Base-by-base conservation (phyloP, 2,888 invertebrate species). In the Ceraclea dissimilis region DNA sequence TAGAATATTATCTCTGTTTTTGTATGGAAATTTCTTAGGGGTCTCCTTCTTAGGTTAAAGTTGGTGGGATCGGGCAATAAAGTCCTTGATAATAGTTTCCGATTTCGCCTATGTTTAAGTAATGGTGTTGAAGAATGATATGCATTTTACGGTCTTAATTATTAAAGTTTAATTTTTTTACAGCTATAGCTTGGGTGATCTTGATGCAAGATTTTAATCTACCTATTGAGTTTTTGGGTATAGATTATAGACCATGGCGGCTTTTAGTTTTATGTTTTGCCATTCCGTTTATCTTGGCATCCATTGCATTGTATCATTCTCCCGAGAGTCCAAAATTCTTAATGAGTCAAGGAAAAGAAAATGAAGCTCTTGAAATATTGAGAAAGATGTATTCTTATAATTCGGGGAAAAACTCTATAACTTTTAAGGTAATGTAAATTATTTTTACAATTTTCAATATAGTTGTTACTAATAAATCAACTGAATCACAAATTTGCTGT, bases 291-390 rank as follows among this genome's bases (percentile, higher is more conserved):
- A 58, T 87, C 1, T 50, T 85, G 2, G 78, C 83, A 0, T 78
- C 82, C 0, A 13, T 79, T 0, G 77, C 80, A 61, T 67, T 84
- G 11, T 71, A 75, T 26, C 74, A 73, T 56, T 73, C 85, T 65
- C 84, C 87, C 1, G 91, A 91, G 69, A 90, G 88, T 63, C 90
- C 91, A 0, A 88, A 88, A 68, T 91, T 82, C 66, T 70, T 82
- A 31, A 74, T 83, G 47, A 69, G 72, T 81, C 1, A 83, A 81
- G 63, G 84, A 84, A 68, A 66, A 72, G 68, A 61, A 2, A 39
- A 54, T 16, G 54, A 54, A 43, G 54, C 50, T 1, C 31, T 54
- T 2, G 2, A 43, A 21, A 54, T 54, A 22, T 31, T 54, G 19
- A 49, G 26, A 26, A 44, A 6, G 4, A 54, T 54, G 50, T 54